A percentile compares a stretch with the other conserved stretches of the same genome.
Conservation (phyloP, 2,113 vertebrate species). For the Pteruthius melanotis region DNA sequence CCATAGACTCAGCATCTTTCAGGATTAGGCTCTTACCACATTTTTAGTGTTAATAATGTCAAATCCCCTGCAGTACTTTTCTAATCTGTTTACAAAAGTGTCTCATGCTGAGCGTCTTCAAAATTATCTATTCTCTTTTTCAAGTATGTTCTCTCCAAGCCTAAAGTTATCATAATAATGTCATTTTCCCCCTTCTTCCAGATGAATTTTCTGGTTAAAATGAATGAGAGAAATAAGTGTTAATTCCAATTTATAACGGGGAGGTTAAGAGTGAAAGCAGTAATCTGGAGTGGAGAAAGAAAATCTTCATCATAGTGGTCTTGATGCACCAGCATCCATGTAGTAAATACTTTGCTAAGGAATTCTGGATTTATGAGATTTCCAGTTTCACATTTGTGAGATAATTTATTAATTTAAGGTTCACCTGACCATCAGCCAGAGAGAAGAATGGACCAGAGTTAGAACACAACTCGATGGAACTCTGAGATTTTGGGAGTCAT, state of each 20-base stretch:
- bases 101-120: background rate
- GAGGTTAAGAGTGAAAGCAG: background rate
- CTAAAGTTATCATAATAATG: background rate
- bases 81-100: background rate
- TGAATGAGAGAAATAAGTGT: background rate
- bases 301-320: background rate
- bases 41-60: conserved; percentile 33
- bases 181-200: rapidly evolving
- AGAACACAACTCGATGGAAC: background rate
- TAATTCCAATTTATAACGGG: background rate
- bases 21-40: background rate
- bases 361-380: background rate
- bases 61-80: background rate
- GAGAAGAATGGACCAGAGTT: background rate
- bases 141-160: background rate
- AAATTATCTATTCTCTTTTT: background rate
- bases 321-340: background rate
- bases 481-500: background rate
- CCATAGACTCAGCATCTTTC: conserved; percentile 17
- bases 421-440: background rate
- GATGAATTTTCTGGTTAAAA: background rate
- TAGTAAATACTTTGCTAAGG: background rate
- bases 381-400: background rate
- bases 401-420: background rate
- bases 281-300: background rate